Evolutionary conservation across 2,797 vertebrate genomes (phyloP).

Genomic region (Parauchenoglanis punctatus): DNA sequence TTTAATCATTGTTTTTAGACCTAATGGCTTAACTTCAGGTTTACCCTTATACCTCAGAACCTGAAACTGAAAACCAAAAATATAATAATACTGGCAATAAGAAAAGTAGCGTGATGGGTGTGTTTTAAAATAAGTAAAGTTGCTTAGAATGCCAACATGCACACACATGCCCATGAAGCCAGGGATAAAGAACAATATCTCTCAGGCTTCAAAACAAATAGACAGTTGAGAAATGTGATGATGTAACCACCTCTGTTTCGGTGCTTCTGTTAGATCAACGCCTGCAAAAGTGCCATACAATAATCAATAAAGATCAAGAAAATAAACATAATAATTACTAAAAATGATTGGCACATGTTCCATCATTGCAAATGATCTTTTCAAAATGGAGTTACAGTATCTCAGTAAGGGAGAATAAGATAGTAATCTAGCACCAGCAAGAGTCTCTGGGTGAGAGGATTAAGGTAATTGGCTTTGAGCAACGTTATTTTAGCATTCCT

Average conservation of each 20-base stretch:
- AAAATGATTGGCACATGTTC: background rate
- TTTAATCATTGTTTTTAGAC: background rate
- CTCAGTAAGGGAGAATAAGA: slow-evolving; percentile 2
- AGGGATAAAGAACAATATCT: background rate
- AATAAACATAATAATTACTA: background rate
- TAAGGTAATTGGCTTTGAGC: slow-evolving; percentile 77
- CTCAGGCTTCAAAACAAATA: background rate
- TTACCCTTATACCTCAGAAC: background rate
- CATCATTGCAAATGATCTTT: background rate
- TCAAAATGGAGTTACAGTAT: background rate
- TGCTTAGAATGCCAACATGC: slow-evolving; percentile 8
- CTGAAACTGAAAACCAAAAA: background rate
- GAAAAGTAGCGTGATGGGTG: slow-evolving; percentile 17
- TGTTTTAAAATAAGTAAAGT: slow-evolving; percentile 43
- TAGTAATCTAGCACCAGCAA: slow-evolving; percentile 24
- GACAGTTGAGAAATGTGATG: background rate
- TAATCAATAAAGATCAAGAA: background rate
- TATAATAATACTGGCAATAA: background rate
- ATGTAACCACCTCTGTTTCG: background rate
- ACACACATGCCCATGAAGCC: slow-evolving; percentile 14
- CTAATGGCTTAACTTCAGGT: background rate
- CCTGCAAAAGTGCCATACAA: background rate
- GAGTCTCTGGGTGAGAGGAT: slow-evolving; percentile 60
- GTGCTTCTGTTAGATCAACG: background rate
- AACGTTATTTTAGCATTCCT: slow-evolving; percentile 65